Base-by-base conservation (phyloP, 2,888 invertebrate genomes). In the Petrolisthes manimaculis region DNA sequence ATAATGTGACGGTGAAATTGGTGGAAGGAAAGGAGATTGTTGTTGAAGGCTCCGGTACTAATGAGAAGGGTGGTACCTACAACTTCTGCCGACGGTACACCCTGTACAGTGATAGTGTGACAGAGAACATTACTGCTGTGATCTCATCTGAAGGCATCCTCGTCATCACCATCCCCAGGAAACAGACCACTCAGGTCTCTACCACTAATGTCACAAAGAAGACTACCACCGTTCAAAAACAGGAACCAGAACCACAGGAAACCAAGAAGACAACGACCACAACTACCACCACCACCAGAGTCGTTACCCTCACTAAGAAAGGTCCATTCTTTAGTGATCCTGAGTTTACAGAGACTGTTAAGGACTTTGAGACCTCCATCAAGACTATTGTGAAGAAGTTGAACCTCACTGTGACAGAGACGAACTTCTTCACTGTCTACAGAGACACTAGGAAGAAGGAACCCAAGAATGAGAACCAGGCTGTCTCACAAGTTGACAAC, bases 101-200 rank as follows among this genome's bases (percentile, higher is more conserved):
- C 18, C 6, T 86, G 75, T 75, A 71, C 14, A 75, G 75, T n/a
- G 67, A 86, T 53, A 56, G 55, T 5, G 74, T 37, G 37, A 55
- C 61, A 18, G 86, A 81, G 1, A 56, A 79, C 51, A 51, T 86
- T 61, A 55, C 81, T 8, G 74, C 86, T 24, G 67, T 67, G 37
- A 74, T 86, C 24, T 86, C 86, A 5, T 75, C 86, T 24, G 86
- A 86, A 21, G 86, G 86, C 14, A 51, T 86, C 61, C 86, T 86
- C 5, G 75, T 79, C 9, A 86, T 86, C 14, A 67, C 61, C 84
- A 67, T 67, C 14, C 54, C 56, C 51, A 75, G 67, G 67, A 67
- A 18, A 18, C 12, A 67, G 67, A 67, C 67, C 67, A 18, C 18
- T 12, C 12, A 67, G 18, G 67, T 67, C 67, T 14, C 18, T 18